These are phyloP conservation scores for Cinara cedri DNA, from an alignment of 2,888 invertebrate genomes.

Conservation along the genomic window DNA sequence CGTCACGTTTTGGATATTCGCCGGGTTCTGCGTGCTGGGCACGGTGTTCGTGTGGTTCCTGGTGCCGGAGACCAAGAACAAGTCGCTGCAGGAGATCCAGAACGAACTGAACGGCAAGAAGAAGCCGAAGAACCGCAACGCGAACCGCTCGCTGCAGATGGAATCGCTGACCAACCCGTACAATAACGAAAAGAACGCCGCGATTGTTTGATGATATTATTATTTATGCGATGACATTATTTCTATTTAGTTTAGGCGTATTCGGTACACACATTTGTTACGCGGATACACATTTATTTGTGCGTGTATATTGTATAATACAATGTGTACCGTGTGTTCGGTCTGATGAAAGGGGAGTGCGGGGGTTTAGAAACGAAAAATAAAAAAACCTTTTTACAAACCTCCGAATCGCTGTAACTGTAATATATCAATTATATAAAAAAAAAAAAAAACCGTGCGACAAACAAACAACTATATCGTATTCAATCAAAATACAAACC, in stretches of 20 bases:
- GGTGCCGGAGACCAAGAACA: conserved; percentile 59
- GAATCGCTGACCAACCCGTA: conserved; percentile 43
- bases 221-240: not conserved
- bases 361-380: conserved; percentile 2
- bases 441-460: no score
- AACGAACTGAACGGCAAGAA: conserved; percentile 58
- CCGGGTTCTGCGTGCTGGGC: conserved; percentile 58
- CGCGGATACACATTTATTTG: not conserved
- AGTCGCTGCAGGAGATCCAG: conserved; percentile 58
- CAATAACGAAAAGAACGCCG: conserved; percentile 27
- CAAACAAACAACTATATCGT: no score
- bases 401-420: not conserved
- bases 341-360: conserved; percentile 1
- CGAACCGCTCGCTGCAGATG: conserved; percentile 49
- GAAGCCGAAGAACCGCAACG: conserved; percentile 51
- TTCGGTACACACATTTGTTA: not conserved
- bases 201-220: conserved; percentile 50
- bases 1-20: conserved; percentile 58
- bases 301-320: no score
- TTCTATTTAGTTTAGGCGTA: not conserved
- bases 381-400: not conserved
- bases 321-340: not conserved
- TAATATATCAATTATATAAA: no score
- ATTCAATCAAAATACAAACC: no score
- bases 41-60: conserved; percentile 58